Evolutionary conservation across 2,888 invertebrate genomes (phyloP).

Genomic region (Nomada fabriciana): DNA sequence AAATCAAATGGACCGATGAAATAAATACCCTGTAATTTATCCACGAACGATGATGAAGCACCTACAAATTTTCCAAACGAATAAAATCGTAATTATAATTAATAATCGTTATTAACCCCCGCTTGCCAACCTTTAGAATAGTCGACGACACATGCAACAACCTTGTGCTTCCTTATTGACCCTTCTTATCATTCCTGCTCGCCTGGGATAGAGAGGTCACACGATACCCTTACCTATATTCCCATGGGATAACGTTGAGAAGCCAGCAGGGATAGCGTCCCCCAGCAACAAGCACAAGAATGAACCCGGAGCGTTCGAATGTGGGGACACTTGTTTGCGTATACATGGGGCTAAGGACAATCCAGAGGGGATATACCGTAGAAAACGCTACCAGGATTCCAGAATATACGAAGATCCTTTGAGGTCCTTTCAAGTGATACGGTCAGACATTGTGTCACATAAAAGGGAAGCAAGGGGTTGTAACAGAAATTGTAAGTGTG

Average conservation of each 20-base stretch:
- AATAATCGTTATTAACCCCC: neutral
- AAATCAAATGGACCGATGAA: too few relatives aligned
- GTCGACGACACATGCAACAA: constrained; percentile 48
- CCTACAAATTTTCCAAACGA: neutral
- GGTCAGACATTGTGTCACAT: constrained; percentile 17
- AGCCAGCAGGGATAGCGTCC: constrained; percentile 55
- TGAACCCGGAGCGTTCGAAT: constrained; percentile 10
- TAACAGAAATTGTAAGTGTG: neutral
- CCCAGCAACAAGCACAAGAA: constrained; percentile 42
- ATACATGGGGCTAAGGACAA: constrained; percentile 70
- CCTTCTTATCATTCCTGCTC: constrained; percentile 74
- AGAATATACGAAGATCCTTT: constrained; percentile 64
- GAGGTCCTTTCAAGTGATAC: constrained; percentile 46
- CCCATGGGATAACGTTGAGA: constrained; percentile 78
- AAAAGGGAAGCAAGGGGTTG: neutral
- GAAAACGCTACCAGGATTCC: constrained; percentile 77
- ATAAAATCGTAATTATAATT: neutral
- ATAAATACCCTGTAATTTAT: neutral
- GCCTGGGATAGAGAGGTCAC: constrained; percentile 84
- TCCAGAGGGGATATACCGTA: constrained; percentile 82
- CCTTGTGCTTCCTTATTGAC: constrained; percentile 50
- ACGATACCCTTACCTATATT: constrained; percentile 83
- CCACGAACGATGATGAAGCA: neutral
- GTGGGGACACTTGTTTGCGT: constrained; percentile 26
- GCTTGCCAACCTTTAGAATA: constrained; percentile 23